Conservation (phyloP, 2,113 vertebrate genomes). For the Riparia riparia region DNA sequence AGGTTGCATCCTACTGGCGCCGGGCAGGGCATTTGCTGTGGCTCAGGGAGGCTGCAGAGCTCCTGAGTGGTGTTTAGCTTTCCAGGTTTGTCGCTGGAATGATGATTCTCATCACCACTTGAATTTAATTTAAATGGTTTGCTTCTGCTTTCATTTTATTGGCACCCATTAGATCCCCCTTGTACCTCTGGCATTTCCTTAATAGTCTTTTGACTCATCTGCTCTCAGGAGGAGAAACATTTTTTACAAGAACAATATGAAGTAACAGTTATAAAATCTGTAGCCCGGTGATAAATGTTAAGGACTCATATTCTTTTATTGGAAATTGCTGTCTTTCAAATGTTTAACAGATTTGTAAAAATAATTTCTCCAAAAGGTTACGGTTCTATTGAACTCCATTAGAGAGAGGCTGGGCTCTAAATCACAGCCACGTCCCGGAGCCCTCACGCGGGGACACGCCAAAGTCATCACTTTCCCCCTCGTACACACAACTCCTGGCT, state of each 20-base stretch:
- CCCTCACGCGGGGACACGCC: background rate
- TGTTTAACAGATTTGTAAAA: constrained; percentile 73
- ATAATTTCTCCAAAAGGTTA: constrained; percentile 69
- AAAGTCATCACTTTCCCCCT: constrained; percentile 41
- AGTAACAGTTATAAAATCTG: constrained; percentile 62
- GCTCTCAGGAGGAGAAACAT: constrained; percentile 54
- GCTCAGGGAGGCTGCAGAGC: background rate
- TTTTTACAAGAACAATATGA: constrained; percentile 56
- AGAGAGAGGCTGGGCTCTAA: constrained; percentile 33
- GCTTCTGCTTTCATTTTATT: constrained; percentile 30
- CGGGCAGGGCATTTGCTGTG: rapidly evolving
- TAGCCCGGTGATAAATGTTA: constrained; percentile 57
- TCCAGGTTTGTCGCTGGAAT: constrained; percentile 50
- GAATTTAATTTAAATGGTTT: background rate
- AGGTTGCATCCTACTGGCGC: rapidly evolving
- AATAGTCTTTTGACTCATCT: constrained; percentile 50
- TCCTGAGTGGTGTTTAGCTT: background rate
- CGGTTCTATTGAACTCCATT: constrained; percentile 23
- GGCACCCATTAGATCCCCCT: constrained; percentile 11
- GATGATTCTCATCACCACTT: constrained; percentile 50
- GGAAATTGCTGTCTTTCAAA: constrained; percentile 67
- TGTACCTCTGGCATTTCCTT: constrained; percentile 33
- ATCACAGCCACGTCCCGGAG: background rate
- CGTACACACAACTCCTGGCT: background rate
- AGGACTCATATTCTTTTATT: constrained; percentile 58